These are phyloP conservation scores for Lepilemur septentrionalis DNA, from an alignment of 2,797 vertebrate genomes.

Conservation along the genomic window DNA sequence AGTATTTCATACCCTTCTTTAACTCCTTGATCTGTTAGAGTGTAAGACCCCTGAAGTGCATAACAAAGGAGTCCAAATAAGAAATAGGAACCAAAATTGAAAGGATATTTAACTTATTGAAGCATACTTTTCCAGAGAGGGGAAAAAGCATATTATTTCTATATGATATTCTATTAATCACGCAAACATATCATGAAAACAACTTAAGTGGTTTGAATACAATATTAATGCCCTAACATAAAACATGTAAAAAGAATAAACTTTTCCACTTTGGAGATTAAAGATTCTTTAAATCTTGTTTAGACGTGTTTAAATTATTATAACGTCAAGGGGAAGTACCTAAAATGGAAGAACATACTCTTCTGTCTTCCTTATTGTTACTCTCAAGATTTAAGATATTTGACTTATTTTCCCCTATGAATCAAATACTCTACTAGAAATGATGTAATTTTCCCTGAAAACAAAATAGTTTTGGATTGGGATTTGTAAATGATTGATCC, in stretches of 20 bases:
- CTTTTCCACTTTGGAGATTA: background rate
- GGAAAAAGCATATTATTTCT: background rate
- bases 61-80: slow-evolving; percentile 1
- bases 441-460: slow-evolving; percentile 55
- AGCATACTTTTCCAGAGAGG: background rate
- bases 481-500: slow-evolving; percentile 57
- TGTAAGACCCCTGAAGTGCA: slow-evolving; percentile 3
- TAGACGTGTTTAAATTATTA: background rate
- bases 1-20: background rate
- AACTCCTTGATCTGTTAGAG: background rate
- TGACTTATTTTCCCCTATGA: slow-evolving; percentile 69
- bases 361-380: slow-evolving; percentile 48
- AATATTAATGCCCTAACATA: background rate
- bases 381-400: slow-evolving; percentile 57
- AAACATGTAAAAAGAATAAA: background rate
- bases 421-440: slow-evolving; percentile 74
- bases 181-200: background rate
- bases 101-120: background rate
- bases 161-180: background rate
- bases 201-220: background rate
- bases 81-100: background rate
- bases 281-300: background rate
- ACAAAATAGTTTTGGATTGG: slow-evolving; percentile 60
- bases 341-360: slow-evolving; percentile 42
- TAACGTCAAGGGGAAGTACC: background rate